Conservation (phyloP, 2,888 invertebrate species). For the Pteria penguin region DNA sequence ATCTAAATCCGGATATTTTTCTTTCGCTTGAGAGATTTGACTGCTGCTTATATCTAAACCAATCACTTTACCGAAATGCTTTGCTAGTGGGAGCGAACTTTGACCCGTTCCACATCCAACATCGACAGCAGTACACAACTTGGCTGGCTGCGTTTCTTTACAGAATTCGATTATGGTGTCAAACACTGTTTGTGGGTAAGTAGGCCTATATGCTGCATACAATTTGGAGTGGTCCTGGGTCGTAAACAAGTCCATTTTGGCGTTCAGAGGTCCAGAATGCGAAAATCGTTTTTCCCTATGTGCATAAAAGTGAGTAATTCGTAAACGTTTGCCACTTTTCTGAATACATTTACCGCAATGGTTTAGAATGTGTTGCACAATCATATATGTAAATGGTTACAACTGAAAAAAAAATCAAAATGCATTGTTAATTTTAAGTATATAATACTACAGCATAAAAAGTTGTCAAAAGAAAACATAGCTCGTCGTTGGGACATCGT, state of each 20-base stretch:
- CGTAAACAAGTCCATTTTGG: conserved; percentile 57
- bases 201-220: conserved; percentile 66
- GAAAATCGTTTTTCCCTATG: no score
- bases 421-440: no score
- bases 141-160: conserved; percentile 27
- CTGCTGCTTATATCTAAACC: conserved; percentile 81
- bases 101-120: conserved; percentile 83
- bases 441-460: no score
- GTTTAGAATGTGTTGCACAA: no score
- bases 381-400: no score
- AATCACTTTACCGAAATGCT: conserved; percentile 80
- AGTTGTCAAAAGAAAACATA: no score
- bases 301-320: no score
- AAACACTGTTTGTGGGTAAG: conserved; percentile 57
- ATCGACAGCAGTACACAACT: conserved; percentile 79
- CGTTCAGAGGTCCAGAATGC: no score
- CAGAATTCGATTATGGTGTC: conserved; percentile 59
- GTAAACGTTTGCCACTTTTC: no score
- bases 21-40: conserved; percentile 79
- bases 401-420: no score
- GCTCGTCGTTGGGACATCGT: no score
- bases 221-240: conserved; percentile 54
- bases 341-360: no score
- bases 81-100: conserved; percentile 79
- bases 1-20: conserved; percentile 60